Percentiles rank a stretch among this genome's conserved stretches.
These are phyloP conservation scores for Cardiocondyla obscurior DNA, from an alignment of 1,140 invertebrate genomes.

Conservation along the genomic window DNA sequence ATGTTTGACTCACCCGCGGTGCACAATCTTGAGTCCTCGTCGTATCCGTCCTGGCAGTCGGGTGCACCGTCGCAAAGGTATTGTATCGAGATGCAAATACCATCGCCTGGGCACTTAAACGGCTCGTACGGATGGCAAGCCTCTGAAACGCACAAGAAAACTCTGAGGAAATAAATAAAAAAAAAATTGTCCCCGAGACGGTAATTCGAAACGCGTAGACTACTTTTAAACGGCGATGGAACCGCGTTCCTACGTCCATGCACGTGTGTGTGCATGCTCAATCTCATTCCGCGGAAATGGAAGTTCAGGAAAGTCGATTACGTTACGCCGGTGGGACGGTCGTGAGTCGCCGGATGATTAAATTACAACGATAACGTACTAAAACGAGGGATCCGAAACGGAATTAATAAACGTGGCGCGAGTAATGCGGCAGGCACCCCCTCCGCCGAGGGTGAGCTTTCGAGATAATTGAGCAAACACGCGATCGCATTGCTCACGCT, in stretches of 20 bases:
- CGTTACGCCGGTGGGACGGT: neutral
- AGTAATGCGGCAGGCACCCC: neutral
- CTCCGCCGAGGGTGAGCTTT: constrained; percentile 3
- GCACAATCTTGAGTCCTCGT: constrained; percentile 94
- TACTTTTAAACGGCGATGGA: neutral
- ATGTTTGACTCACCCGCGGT: constrained; percentile 90
- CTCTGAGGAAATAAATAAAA: neutral
- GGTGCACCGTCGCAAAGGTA: constrained; percentile 97
- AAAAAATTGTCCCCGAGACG: no score
- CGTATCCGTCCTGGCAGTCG: constrained; percentile 96
- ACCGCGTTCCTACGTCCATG: neutral
- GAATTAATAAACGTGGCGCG: constrained; percentile 11
- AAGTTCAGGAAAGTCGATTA: constrained; percentile 2
- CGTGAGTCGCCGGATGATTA: constrained; percentile 26
- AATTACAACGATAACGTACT: constrained; percentile 29
- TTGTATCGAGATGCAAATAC: constrained; percentile 96
- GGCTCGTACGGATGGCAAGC: constrained; percentile 95
- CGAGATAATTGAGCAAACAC: constrained; percentile 30
- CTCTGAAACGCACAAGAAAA: constrained; percentile 81
- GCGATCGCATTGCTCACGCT: constrained; percentile 26
- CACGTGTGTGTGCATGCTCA: neutral
- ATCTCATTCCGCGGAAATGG: neutral
- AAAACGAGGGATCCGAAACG: constrained; percentile 7
- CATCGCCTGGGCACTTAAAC: constrained; percentile 97
- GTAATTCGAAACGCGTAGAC: neutral